Percentiles rank a stretch among this genome's conserved stretches.
These are phyloP conservation scores for Sinohyriopsis cumingii DNA, from an alignment of 2,888 invertebrate species.

Conservation along the genomic window DNA sequence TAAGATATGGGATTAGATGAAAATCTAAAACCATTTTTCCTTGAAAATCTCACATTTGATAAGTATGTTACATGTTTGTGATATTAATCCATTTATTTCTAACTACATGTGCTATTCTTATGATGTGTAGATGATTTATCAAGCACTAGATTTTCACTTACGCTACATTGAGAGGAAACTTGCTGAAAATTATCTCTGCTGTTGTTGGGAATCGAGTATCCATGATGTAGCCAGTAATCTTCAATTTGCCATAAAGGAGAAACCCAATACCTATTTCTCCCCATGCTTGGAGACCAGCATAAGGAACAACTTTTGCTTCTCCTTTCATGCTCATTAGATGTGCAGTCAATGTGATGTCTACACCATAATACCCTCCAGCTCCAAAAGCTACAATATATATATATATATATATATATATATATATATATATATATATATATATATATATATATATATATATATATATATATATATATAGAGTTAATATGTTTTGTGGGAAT, in stretches of 20 bases:
- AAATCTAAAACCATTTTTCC: too few species aligned
- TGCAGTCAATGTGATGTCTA: constrained; percentile 38
- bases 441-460: too few species aligned
- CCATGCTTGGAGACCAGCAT: constrained; percentile 36
- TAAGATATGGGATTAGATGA: too few species aligned
- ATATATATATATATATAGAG: too few species aligned
- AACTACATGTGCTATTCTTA: too few species aligned
- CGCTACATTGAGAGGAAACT: constrained; percentile 57
- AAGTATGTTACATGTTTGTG: too few species aligned
- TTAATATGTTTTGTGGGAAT: too few species aligned
- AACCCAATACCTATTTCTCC: constrained; percentile 45
- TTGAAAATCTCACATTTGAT: too few species aligned
- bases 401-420: too few species aligned
- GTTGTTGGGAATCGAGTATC: constrained; percentile 48
- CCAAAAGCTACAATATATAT: constrained; percentile 1
- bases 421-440: too few species aligned
- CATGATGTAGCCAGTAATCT: constrained; percentile 47
- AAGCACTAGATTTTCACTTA: constrained; percentile 18
- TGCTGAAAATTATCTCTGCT: constrained; percentile 50
- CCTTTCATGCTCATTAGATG: constrained; percentile 40
- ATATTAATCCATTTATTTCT: too few species aligned
- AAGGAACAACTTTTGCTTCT: constrained; percentile 33
- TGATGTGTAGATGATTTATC: too few species aligned
- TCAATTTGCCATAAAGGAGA: constrained; percentile 41
- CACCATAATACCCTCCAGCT: constrained; percentile 46